Conservation (phyloP, 2,797 vertebrate genomes). For the Eulemur albifrons region DNA sequence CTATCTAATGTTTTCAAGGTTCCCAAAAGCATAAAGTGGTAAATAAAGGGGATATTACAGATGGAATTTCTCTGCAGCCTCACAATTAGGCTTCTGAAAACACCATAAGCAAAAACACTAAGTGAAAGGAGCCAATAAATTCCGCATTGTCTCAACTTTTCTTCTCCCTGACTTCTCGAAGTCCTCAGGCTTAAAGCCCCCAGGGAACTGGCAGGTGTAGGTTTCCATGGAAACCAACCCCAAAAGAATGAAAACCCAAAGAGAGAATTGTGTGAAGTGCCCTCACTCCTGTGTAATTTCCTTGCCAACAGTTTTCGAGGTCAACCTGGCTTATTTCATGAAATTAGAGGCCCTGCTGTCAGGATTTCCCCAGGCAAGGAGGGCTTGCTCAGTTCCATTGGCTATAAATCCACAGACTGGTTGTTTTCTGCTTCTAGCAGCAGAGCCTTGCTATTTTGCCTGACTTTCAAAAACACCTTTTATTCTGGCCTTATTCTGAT, state of each 20-base stretch:
- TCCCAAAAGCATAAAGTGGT: slow-evolving; percentile 31
- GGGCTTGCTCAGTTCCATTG: not conserved
- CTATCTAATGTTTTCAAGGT: slow-evolving; percentile 67
- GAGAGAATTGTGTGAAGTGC: slow-evolving; percentile 54
- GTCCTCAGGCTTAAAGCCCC: slow-evolving; percentile 45
- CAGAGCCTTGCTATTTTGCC: not conserved
- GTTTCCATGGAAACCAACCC: slow-evolving; percentile 65
- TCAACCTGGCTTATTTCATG: slow-evolving; percentile 63
- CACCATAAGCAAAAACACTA: not conserved
- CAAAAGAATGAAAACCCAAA: slow-evolving; percentile 59
- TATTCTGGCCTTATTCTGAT: not conserved
- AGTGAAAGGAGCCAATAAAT: slow-evolving; percentile 23
- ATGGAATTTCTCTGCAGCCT: slow-evolving; percentile 33
- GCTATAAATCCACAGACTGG: not conserved
- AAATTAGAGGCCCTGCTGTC: slow-evolving; percentile 62
- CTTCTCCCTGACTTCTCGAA: not conserved
- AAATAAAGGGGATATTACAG: slow-evolving; percentile 46
- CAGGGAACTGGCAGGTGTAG: slow-evolving; percentile 60
- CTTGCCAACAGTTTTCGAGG: slow-evolving; percentile 65
- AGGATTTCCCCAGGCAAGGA: slow-evolving; percentile 39
- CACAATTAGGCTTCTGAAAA: not conserved
- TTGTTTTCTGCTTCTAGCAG: slow-evolving; percentile 30
- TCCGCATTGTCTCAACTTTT: slow-evolving; percentile 7
- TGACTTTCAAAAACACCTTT: slow-evolving; percentile 25
- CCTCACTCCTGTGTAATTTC: slow-evolving; percentile 52